Percentiles rank a stretch among this genome's conserved stretches.
These are phyloP conservation scores for Lipotes vexillifer DNA, from an alignment of 2,113 vertebrate genomes.

Conservation along the genomic window DNA sequence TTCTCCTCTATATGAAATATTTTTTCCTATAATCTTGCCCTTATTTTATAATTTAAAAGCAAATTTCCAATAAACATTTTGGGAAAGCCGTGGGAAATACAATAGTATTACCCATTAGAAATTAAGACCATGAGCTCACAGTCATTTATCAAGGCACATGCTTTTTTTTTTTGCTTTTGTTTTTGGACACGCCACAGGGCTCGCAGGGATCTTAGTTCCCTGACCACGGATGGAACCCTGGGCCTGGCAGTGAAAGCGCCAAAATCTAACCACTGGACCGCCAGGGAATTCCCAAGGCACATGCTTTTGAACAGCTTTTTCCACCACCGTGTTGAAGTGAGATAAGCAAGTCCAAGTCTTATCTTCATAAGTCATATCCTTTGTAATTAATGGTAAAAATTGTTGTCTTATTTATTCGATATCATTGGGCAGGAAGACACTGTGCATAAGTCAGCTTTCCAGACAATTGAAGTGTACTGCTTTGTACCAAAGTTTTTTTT, in stretches of 20 bases:
- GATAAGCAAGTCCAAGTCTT: not conserved
- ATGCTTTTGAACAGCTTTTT: not conserved
- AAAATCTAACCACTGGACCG: not conserved
- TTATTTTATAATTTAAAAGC: not conserved
- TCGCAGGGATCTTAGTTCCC: not conserved
- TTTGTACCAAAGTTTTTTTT: not conserved
- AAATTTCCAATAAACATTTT: not conserved
- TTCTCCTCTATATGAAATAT: not conserved
- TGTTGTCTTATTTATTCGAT: not conserved
- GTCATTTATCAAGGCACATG: not conserved
- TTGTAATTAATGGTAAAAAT: not conserved
- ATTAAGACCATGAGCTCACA: not conserved
- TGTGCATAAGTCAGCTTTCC: not conserved
- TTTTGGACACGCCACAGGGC: not conserved
- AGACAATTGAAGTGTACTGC: not conserved
- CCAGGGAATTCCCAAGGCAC: not conserved
- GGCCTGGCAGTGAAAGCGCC: not conserved
- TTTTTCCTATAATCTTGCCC: not conserved
- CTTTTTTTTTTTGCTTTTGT: not conserved
- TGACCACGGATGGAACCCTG: rapidly evolving
- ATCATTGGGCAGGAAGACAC: not conserved
- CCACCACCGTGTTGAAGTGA: not conserved
- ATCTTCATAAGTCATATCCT: not conserved
- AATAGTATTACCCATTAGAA: not conserved
- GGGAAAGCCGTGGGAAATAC: not conserved